Evolutionary conservation across 2,888 invertebrate species (phyloP).

Genomic region (Cataglyphis rosenhaueri): DNA sequence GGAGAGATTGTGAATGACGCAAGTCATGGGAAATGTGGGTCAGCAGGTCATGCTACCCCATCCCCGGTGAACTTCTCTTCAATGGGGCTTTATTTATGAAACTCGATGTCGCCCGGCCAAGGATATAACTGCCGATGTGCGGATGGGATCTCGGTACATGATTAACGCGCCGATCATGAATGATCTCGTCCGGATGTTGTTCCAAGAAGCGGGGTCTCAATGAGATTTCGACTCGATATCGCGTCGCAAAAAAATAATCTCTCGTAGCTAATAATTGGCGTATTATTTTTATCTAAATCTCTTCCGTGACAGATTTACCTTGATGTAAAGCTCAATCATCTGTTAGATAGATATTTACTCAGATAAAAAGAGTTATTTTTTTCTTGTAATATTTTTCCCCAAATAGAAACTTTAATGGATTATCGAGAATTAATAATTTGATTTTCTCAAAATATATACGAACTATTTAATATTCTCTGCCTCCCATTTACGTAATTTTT

Average conservation of each 20-base stretch:
- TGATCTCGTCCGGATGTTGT: constrained; percentile 23
- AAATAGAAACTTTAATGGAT: background rate
- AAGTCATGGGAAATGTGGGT: constrained; percentile 82
- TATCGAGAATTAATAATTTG: background rate
- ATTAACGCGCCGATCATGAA: constrained; percentile 47
- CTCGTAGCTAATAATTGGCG: background rate
- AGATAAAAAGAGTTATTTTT: background rate
- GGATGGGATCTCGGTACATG: constrained; percentile 19
- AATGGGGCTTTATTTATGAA: constrained; percentile 84
- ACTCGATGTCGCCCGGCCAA: constrained; percentile 71
- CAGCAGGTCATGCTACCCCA: constrained; percentile 83
- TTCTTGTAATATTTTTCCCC: background rate
- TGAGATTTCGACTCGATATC: constrained; percentile 6
- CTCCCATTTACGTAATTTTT: background rate
- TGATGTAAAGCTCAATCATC: background rate
- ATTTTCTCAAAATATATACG: background rate
- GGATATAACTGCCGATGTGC: constrained; percentile 59
- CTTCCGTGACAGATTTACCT: background rate
- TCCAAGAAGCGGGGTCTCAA: constrained; percentile 11
- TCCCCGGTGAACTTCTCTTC: constrained; percentile 79
- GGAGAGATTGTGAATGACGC: constrained; percentile 85
- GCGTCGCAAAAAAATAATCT: background rate
- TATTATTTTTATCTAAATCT: background rate
- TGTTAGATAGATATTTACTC: background rate
- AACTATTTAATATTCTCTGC: background rate